phyloP scores from a whole-genome alignment of 2,113 vertebrate species.

The Xenotilapia leptura region DNA sequence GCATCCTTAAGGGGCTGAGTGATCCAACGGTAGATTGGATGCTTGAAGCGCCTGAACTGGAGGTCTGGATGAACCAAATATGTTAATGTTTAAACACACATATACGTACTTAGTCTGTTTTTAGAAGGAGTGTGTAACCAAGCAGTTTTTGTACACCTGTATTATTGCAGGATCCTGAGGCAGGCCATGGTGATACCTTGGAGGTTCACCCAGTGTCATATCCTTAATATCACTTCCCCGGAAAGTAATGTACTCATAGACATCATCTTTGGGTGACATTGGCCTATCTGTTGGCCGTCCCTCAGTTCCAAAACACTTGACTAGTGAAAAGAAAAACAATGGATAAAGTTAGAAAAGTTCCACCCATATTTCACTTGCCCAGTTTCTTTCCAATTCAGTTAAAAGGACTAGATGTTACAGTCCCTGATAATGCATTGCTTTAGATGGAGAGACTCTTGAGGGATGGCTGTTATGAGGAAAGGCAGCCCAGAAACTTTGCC shows the following conservation, averaged over 20 bases:
- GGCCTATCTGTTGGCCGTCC: conserved; percentile 90
- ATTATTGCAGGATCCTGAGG: conserved; percentile 94
- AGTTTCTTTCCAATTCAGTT: not conserved
- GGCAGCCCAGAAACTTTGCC: not conserved
- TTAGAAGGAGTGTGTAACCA: not conserved
- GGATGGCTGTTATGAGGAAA: not conserved
- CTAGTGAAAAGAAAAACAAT: conserved; percentile 50
- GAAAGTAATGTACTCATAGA: conserved; percentile 97
- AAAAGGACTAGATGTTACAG: not conserved
- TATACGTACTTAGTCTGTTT: not conserved
- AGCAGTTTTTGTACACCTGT: conserved; percentile 69
- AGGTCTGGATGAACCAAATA: conserved; percentile 74
- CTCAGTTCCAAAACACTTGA: conserved; percentile 92
- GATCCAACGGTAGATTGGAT: conserved; percentile 78
- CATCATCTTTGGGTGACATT: conserved; percentile 85
- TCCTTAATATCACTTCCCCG: conserved; percentile 96
- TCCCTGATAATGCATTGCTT: not conserved
- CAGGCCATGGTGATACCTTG: conserved; percentile 83
- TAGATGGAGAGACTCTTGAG: not conserved
- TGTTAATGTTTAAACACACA: not conserved
- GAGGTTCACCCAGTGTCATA: conserved; percentile 88
- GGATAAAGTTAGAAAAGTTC: not conserved
- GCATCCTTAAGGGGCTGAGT: conserved; percentile 86
- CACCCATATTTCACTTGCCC: not conserved
- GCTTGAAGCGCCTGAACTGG: conserved; percentile 77